These are phyloP conservation scores for Eupelmus urozonus DNA, from an alignment of 2,888 invertebrate species.

Conservation along the genomic window DNA sequence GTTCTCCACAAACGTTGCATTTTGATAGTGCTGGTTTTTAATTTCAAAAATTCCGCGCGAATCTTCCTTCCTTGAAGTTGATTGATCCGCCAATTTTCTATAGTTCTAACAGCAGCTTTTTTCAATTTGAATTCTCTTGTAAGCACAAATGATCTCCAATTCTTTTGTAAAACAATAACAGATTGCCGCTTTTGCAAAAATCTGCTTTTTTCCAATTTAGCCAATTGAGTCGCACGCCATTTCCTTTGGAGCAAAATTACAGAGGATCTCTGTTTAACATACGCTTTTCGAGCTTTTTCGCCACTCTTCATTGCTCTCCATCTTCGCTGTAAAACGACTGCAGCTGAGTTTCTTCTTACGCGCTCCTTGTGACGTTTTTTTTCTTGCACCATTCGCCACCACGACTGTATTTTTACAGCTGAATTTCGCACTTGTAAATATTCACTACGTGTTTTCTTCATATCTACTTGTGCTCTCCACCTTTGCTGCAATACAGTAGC, in stretches of 20 bases:
- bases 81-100: slow-evolving; percentile 63
- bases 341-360: slow-evolving; percentile 54
- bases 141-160: slow-evolving; percentile 68
- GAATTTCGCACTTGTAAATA: slow-evolving; percentile 67
- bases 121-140: slow-evolving; percentile 51
- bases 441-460: slow-evolving; percentile 65
- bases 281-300: slow-evolving; percentile 45
- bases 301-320: slow-evolving; percentile 69
- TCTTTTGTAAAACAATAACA: slow-evolving; percentile 75
- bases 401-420: slow-evolving; percentile 71
- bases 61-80: slow-evolving; percentile 22
- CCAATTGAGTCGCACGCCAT: slow-evolving; percentile 73
- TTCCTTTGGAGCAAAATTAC: slow-evolving; percentile 76
- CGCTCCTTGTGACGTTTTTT: slow-evolving; percentile 52
- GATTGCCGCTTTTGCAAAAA: slow-evolving; percentile 65
- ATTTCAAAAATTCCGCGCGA: slow-evolving; percentile 55
- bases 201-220: slow-evolving; percentile 58
- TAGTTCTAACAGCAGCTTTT: slow-evolving; percentile 60
- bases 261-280: slow-evolving; percentile 62
- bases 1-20: slow-evolving; percentile 35
- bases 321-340: slow-evolving; percentile 66
- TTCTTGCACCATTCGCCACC: slow-evolving; percentile 62
- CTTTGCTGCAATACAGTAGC: slow-evolving; percentile 67
- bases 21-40: background rate
- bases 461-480: slow-evolving; percentile 67